Base-by-base conservation (phyloP, 1,140 invertebrate genomes). In the Scaptomyza pallida region DNA sequence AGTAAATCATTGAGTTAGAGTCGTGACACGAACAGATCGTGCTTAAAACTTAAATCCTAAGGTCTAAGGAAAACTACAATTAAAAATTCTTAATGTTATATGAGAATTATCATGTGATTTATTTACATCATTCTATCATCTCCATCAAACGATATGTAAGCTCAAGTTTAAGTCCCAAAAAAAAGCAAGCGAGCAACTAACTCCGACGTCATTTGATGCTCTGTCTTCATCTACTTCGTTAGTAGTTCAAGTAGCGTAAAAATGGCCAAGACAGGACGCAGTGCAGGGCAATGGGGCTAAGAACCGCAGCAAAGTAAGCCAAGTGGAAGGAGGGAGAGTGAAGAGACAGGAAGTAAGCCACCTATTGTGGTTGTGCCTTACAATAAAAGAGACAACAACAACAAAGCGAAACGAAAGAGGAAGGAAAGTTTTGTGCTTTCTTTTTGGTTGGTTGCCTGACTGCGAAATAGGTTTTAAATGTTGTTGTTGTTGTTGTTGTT, bases 191-290 rank as follows among this genome's bases (percentile, higher is more conserved):
- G 47, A 65, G 83, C 62, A 72, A 59, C 56, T 57, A 80, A 55
- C 37, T 70, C 33, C 40, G 8, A 19, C 43, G 26, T 37, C 33
- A n/a, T 9, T n/a, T 37, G 33, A 8, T n/a, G n/a, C 12, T 12
- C 33, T 13, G 33, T 65, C 67, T 64, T 59, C 79, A 75, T 88
- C 82, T 76, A 88, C 83, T 88, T 88, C 82, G 82, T 88, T 88
- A 88, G 82, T 89, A 88, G 82, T 82, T 88, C 82, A 88, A 88
- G 82, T 89, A 78, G 82, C 82, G 78, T 81, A 88, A 88, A 88
- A 88, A 88, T 88, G 75, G 83, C 74, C 77, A 75, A 75, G 74
- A 40, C 55, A 10, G 10, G 21, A 48, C 15, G 16, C 60, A n/a
- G 23, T 13, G 23, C 10, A 1, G 13, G 13, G 13, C 16, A 35